phyloP scores from a whole-genome alignment of 2,797 vertebrate genomes.

The Eulemur albifrons region DNA sequence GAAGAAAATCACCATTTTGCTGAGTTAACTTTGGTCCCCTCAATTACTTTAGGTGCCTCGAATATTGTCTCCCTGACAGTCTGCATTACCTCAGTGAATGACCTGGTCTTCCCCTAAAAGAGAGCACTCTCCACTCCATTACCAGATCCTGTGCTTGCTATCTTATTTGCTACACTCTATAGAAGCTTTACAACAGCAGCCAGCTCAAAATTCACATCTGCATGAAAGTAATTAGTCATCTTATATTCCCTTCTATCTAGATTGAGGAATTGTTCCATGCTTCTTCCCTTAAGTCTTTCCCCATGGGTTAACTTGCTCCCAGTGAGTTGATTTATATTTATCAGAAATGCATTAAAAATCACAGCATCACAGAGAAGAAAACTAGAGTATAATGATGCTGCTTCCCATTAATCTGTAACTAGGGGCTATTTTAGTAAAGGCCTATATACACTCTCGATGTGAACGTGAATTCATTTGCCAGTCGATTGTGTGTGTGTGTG shows the following conservation, averaged over 20 bases:
- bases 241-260: constrained; percentile 52
- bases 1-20: constrained; percentile 6
- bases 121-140: neutral
- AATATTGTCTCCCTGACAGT: neutral
- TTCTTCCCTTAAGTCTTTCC: neutral
- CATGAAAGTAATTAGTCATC: constrained; percentile 64
- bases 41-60: neutral
- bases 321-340: constrained; percentile 47
- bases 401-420: constrained; percentile 32
- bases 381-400: constrained; percentile 10
- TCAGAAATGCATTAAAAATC: constrained; percentile 54
- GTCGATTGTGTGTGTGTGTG: neutral
- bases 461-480: neutral
- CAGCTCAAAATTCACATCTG: constrained; percentile 57
- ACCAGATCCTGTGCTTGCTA: neutral
- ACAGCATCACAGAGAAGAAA: neutral
- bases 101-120: neutral
- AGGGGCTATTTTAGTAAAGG: constrained; percentile 6
- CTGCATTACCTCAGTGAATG: neutral
- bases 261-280: constrained; percentile 43
- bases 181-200: neutral
- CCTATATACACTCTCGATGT: neutral
- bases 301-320: constrained; percentile 27
- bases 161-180: neutral
- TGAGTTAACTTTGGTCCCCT: neutral